Evolutionary conservation across 1,140 invertebrate species (phyloP).

Genomic region (Rhyzopertha dominica): DNA sequence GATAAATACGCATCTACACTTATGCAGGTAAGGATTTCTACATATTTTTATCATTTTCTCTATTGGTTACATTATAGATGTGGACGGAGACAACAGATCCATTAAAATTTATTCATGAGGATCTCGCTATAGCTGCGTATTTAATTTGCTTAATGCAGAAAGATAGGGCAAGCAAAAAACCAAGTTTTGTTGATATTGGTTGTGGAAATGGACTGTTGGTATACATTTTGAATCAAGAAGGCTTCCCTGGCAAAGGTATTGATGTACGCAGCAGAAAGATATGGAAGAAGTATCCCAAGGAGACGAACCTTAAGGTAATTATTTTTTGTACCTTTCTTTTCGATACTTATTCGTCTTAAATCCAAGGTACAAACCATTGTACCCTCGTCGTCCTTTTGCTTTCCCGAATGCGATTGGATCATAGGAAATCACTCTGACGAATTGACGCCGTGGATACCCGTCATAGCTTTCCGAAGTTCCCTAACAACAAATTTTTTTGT

Average conservation of each 20-base stretch:
- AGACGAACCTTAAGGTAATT: slow-evolving; percentile 47
- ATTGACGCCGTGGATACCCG: slow-evolving; percentile 95
- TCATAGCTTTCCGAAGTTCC: slow-evolving; percentile 74
- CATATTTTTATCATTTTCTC: too few species aligned
- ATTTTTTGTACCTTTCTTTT: too few species aligned
- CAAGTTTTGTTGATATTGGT: slow-evolving; percentile 87
- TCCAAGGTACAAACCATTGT: too few species aligned
- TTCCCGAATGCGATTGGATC: slow-evolving; percentile 82
- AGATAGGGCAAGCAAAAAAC: slow-evolving; percentile 48
- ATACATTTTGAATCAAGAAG: slow-evolving; percentile 79
- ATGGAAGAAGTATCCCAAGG: slow-evolving; percentile 73
- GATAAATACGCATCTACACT: slow-evolving; percentile 71
- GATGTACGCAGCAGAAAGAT: slow-evolving; percentile 87
- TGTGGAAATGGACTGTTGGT: slow-evolving; percentile 96
- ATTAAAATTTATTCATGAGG: slow-evolving; percentile 93
- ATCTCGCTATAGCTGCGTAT: slow-evolving; percentile 92
- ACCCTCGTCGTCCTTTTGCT: too few species aligned
- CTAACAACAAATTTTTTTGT: slow-evolving; percentile 76
- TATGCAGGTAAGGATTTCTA: slow-evolving; percentile 52
- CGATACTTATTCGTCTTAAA: too few species aligned
- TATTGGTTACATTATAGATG: too few species aligned
- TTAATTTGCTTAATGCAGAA: slow-evolving; percentile 74
- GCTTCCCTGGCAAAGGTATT: slow-evolving; percentile 79
- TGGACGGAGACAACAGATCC: slow-evolving; percentile 79
- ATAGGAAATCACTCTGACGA: slow-evolving; percentile 99